Evolutionary conservation across 2,797 vertebrate species (phyloP).

Genomic region (Buphagus erythrorhynchus): DNA sequence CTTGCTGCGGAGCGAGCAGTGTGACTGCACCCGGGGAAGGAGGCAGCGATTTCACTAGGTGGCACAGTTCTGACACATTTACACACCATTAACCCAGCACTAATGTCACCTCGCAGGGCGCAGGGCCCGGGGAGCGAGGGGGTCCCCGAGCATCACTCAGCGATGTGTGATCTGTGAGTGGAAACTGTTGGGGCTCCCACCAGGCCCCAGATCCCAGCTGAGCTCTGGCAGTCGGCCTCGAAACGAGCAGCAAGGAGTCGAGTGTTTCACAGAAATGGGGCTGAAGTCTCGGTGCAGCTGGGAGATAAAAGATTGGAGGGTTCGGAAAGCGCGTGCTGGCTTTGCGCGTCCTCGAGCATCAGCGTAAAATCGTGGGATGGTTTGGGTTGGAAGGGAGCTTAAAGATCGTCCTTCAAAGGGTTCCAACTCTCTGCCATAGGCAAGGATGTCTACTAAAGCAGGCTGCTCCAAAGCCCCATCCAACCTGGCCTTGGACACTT

Average conservation of each 20-base stretch:
- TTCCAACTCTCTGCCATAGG: background rate
- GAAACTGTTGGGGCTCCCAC: slow-evolving; percentile 42
- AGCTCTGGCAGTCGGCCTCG: slow-evolving; percentile 56
- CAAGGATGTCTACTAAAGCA: background rate
- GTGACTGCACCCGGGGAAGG: no score
- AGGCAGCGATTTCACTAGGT: no score
- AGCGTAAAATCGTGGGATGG: fast-evolving
- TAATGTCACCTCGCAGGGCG: slow-evolving; percentile 73
- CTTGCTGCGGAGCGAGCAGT: no score
- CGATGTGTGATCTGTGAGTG: slow-evolving; percentile 59
- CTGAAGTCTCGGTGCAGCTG: background rate
- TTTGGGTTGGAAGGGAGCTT: background rate
- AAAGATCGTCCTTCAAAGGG: fast-evolving
- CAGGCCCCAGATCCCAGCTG: slow-evolving; percentile 34
- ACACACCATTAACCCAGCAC: slow-evolving; percentile 57
- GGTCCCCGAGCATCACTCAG: slow-evolving; percentile 46
- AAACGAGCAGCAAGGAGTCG: slow-evolving; percentile 53
- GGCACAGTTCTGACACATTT: no score
- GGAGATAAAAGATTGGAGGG: background rate
- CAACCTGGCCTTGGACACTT: background rate
- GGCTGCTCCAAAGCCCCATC: background rate
- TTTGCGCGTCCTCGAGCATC: fast-evolving
- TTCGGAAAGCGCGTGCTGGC: fast-evolving
- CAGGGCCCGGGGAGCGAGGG: slow-evolving; percentile 36
- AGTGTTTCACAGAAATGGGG: background rate